Conservation (phyloP, 1,140 invertebrate species). For the Lepidotrigona ventralis region DNA sequence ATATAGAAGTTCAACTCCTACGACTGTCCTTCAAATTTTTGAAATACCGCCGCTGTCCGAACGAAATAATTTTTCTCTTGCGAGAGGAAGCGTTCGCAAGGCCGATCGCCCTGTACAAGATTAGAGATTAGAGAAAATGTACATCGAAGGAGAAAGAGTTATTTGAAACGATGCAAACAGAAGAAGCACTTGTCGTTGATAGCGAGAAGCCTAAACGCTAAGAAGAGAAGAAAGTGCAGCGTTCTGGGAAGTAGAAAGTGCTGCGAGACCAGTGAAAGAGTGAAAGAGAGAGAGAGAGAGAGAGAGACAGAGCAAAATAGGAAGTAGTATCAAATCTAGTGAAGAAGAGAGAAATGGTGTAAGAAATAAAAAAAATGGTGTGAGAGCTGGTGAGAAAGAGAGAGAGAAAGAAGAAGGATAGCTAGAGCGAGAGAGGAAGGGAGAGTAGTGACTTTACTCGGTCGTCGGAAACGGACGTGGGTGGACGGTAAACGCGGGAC, state of each 20-base stretch:
- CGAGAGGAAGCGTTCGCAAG: no score
- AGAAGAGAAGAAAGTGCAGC: neutral
- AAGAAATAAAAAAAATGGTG: no score
- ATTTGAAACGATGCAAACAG: slow-evolving; percentile 31
- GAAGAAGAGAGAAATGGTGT: neutral
- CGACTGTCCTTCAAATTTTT: neutral
- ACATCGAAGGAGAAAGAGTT: no score
- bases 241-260: no score
- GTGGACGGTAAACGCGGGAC: slow-evolving; percentile 55
- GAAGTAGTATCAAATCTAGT: no score
- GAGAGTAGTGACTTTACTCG: slow-evolving; percentile 40
- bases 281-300: no score
- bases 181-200: neutral
- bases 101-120: neutral
- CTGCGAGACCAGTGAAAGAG: no score
- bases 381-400: neutral
- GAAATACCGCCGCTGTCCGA: neutral
- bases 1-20: neutral
- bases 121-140: neutral
- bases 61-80: neutral
- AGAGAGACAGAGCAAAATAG: no score
- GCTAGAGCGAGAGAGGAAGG: neutral
- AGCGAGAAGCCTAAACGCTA: slow-evolving; percentile 27
- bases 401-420: no score
- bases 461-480: slow-evolving; percentile 48